phyloP scores from a whole-genome alignment of 2,113 vertebrate genomes.

The Cephalopholis sonnerati region DNA sequence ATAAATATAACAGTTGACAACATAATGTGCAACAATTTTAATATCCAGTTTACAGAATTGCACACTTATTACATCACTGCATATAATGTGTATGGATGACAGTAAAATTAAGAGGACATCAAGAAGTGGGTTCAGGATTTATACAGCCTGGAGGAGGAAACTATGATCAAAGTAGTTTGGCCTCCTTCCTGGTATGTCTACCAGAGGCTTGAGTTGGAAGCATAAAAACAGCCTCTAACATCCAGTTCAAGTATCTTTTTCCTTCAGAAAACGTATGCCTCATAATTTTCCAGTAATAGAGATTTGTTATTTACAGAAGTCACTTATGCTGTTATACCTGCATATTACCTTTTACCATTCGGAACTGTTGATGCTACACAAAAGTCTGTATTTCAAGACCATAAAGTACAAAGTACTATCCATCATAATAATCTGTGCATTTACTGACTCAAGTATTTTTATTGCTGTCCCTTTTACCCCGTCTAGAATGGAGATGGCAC shows the following conservation, averaged over 20 bases:
- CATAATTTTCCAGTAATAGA: not conserved
- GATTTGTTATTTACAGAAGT: not conserved
- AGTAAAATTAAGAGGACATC: not conserved
- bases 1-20: not conserved
- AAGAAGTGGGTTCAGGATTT: not conserved
- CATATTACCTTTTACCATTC: not conserved
- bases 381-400: not conserved
- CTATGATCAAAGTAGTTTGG: slow-evolving; percentile 22
- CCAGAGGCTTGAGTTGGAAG: not conserved
- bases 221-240: not conserved
- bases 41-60: not conserved
- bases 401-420: not conserved
- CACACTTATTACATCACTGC: not conserved
- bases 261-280: not conserved
- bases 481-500: slow-evolving; percentile 93
- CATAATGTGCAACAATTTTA: not conserved
- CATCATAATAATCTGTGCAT: not conserved
- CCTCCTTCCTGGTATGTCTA: not conserved
- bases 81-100: not conserved
- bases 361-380: not conserved
- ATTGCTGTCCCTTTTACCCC: slow-evolving; percentile 11
- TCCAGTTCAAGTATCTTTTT: not conserved
- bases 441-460: not conserved
- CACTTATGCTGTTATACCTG: not conserved
- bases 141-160: slow-evolving; percentile 16